A percentile compares a stretch with the other conserved stretches of the same genome.
Evolutionary conservation across 2,113 vertebrate species (phyloP).

Genomic region (Rhegmatorhina hoffmannsi): DNA sequence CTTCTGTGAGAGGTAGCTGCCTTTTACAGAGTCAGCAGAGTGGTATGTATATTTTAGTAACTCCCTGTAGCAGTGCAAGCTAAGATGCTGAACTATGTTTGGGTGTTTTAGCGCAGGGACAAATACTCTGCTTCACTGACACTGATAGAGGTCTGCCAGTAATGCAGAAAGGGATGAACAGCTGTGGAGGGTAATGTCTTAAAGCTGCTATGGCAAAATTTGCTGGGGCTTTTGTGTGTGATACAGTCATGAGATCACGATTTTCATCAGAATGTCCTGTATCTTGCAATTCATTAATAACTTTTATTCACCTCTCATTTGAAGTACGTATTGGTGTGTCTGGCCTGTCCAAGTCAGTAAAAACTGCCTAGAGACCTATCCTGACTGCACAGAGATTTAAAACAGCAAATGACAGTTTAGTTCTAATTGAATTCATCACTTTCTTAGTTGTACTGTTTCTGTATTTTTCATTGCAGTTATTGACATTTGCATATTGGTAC

Average conservation of each 20-base stretch:
- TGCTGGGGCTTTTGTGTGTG: neutral
- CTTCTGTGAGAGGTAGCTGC: slow-evolving; percentile 10
- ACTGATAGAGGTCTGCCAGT: neutral
- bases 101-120: neutral
- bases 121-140: neutral
- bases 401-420: neutral
- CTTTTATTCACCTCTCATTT: neutral
- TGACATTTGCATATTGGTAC: neutral
- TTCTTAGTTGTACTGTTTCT: neutral
- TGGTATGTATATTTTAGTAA: neutral
- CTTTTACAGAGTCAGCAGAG: neutral
- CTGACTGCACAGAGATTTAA: neutral
- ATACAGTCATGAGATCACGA: neutral
- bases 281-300: neutral
- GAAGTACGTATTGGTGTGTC: neutral
- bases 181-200: neutral
- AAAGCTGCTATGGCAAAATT: neutral
- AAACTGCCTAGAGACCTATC: neutral
- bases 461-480: neutral
- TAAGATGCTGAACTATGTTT: neutral
- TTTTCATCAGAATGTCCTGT: neutral
- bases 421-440: neutral
- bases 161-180: neutral
- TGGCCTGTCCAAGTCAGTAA: neutral
- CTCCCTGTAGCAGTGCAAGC: neutral